Evolutionary conservation across 1,140 invertebrate species (phyloP).

Genomic region (Helicoverpa zea): DNA sequence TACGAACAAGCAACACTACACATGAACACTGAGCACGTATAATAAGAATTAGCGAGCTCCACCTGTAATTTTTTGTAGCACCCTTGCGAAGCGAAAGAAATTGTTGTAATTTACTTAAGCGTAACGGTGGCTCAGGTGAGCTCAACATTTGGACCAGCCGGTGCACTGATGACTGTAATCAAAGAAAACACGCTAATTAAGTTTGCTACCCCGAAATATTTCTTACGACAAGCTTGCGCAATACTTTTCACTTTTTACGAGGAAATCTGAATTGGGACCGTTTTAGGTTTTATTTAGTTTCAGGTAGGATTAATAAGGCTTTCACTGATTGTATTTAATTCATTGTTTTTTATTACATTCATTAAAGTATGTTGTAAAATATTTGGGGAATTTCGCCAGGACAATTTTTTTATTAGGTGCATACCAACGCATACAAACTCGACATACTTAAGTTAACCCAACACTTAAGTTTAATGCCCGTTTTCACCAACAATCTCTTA

Average conservation of each 20-base stretch:
- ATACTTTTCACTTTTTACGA: conserved; percentile 49
- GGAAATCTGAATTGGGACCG: conserved; percentile 38
- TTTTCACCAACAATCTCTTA: too few species aligned
- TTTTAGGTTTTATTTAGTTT: background rate
- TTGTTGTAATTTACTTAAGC: conserved; percentile 75
- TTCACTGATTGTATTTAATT: too few species aligned
- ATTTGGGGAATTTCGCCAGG: too few species aligned
- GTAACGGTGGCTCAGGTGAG: conserved; percentile 76
- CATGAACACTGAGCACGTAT: conserved; percentile 9
- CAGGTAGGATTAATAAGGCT: too few species aligned
- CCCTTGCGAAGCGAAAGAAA: conserved; percentile 59
- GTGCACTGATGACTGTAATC: conserved; percentile 84
- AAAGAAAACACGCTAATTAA: conserved; percentile 86
- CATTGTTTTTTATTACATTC: too few species aligned
- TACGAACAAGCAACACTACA: conserved; percentile 1
- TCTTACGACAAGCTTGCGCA: conserved; percentile 45
- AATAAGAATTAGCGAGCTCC: conserved; percentile 37
- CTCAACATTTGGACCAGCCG: conserved; percentile 73
- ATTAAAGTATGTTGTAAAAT: too few species aligned
- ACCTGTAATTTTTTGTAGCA: conserved; percentile 53
- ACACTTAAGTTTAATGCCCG: too few species aligned
- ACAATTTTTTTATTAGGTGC: too few species aligned
- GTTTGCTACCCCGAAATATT: conserved; percentile 70
- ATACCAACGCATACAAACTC: too few species aligned
- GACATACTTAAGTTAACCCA: too few species aligned